Percentiles rank a stretch among this genome's conserved stretches.
phyloP scores from a whole-genome alignment of 1,140 invertebrate species.

The Conus betulinus region DNA sequence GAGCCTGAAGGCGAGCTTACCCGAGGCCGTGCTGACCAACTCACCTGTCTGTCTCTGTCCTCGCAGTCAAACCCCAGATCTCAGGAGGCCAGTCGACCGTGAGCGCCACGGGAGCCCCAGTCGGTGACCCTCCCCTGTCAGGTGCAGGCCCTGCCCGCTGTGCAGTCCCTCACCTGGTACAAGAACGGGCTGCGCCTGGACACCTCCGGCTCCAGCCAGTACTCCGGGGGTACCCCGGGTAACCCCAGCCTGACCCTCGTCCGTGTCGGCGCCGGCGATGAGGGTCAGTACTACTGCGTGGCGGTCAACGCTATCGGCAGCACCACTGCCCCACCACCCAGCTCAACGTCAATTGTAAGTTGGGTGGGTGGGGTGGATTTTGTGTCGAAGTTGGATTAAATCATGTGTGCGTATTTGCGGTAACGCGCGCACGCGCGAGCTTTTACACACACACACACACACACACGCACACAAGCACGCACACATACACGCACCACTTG shows the following conservation, averaged over 20 bases:
- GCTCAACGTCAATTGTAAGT: not conserved
- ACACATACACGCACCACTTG: too few species aligned
- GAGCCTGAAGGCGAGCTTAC: too few species aligned
- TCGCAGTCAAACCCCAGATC: conserved; percentile 11
- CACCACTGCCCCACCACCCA: not conserved
- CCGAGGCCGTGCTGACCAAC: too few species aligned
- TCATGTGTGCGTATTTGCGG: not conserved
- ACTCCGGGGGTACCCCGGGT: not conserved
- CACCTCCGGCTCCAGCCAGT: not conserved
- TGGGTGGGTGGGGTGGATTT: not conserved
- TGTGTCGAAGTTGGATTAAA: too few species aligned
- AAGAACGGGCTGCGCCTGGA: not conserved
- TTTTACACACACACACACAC: too few species aligned
- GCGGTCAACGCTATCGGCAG: conserved; percentile 7
- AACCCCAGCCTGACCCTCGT: not conserved
- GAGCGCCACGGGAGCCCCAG: not conserved
- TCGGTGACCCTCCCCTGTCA: not conserved
- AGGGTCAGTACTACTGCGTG: conserved; percentile 1
- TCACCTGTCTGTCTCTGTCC: too few species aligned
- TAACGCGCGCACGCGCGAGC: too few species aligned
- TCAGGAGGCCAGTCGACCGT: not conserved
- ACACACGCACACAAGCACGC: too few species aligned
- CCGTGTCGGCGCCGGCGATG: not conserved
- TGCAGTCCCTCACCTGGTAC: not conserved
- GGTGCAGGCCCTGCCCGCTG: not conserved